These are phyloP conservation scores for Amphipyra berbera DNA, from an alignment of 2,888 invertebrate species.

Conservation along the genomic window DNA sequence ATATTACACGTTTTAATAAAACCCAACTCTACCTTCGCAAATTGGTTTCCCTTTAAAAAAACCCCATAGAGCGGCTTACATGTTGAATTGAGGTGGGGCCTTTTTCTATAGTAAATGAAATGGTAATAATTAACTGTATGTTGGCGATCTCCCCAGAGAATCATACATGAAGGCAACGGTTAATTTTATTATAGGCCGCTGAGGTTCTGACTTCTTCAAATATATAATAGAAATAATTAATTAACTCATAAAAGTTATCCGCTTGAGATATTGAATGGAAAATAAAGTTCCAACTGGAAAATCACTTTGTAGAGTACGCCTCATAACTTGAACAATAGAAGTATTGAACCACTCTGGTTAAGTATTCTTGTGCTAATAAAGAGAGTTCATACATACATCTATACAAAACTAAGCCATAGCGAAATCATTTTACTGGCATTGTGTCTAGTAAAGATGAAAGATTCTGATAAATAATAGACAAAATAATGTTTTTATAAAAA, in stretches of 20 bases:
- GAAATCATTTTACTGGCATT: not conserved
- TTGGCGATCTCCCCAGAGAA: not conserved
- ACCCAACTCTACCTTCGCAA: not conserved
- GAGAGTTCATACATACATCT: not conserved
- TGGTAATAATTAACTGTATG: not conserved
- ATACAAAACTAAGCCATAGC: not conserved
- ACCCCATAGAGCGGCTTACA: not conserved
- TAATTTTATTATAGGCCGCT: not conserved
- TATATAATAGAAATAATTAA: not conserved
- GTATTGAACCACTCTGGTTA: constrained; percentile 16
- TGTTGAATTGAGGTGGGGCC: not conserved
- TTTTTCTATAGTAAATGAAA: not conserved
- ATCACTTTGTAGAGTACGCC: constrained; percentile 14
- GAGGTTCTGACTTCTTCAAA: too few species aligned
- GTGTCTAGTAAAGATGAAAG: too few species aligned
- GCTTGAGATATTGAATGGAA: constrained; percentile 18
- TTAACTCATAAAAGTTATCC: constrained; percentile 17
- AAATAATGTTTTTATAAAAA: too few species aligned
- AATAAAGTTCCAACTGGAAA: constrained; percentile 19
- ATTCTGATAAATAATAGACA: too few species aligned
- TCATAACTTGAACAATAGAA: constrained; percentile 5
- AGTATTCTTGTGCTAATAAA: constrained; percentile 18
- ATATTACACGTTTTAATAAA: not conserved
- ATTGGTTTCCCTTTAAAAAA: not conserved
- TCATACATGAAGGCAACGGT: not conserved